These are phyloP conservation scores for Prunella strophiata DNA, from an alignment of 2,797 vertebrate species.

Conservation along the genomic window DNA sequence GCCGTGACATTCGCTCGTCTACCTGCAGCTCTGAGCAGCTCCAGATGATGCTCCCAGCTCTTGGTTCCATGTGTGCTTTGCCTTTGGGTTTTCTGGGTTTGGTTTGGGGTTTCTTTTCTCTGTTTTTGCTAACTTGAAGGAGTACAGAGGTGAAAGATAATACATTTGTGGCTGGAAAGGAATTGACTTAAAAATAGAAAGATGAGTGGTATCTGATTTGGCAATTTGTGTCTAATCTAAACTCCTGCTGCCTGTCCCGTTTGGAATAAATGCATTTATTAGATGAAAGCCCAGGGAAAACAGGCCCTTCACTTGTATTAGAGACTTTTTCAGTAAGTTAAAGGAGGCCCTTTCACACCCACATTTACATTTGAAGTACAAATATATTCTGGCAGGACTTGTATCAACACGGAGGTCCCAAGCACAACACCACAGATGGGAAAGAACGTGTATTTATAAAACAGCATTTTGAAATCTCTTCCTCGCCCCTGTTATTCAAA, in stretches of 20 bases:
- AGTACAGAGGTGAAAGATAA: slow-evolving; percentile 26
- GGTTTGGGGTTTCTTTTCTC: neutral
- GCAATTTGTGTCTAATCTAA: neutral
- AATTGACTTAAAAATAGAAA: slow-evolving; percentile 41
- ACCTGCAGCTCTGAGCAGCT: neutral
- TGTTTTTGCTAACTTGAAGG: neutral
- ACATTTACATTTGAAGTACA: slow-evolving; percentile 3
- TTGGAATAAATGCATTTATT: slow-evolving; percentile 12
- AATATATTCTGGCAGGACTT: neutral
- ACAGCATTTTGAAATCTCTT: slow-evolving; percentile 1
- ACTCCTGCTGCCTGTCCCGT: neutral
- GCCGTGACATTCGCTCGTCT: fast-evolving
- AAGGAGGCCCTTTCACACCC: neutral
- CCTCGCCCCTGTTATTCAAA: slow-evolving; percentile 13
- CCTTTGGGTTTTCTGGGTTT: neutral
- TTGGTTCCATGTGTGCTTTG: neutral
- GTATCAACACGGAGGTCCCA: slow-evolving; percentile 24
- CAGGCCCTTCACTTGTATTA: neutral
- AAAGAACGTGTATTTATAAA: neutral
- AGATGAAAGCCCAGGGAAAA: neutral
- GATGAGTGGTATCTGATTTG: slow-evolving; percentile 43
- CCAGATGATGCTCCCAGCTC: neutral
- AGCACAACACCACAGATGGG: slow-evolving; percentile 24
- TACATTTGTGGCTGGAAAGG: neutral
- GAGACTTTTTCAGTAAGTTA: neutral